Evolutionary conservation across 2,888 invertebrate genomes (phyloP).

Genomic region (Drosophila falleni): DNA sequence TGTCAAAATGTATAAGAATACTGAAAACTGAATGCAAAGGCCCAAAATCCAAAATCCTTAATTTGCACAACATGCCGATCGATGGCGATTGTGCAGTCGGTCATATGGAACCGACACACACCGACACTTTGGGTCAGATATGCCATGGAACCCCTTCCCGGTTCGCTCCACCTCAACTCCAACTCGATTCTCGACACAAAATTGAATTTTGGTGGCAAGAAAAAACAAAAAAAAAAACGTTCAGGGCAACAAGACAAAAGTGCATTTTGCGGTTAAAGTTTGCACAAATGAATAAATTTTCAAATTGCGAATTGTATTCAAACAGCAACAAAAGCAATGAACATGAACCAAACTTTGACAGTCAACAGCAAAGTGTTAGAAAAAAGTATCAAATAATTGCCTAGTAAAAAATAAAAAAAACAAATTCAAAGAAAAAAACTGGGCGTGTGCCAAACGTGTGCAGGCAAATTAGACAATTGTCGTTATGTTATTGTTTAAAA

Average conservation of each 20-base stretch:
- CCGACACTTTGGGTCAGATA: constrained; percentile 44
- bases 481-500: background rate
- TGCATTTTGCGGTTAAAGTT: constrained; percentile 66
- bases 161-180: background rate
- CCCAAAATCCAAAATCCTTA: constrained; percentile 59
- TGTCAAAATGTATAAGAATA: constrained; percentile 44
- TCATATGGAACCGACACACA: constrained; percentile 55
- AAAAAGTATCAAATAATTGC: constrained; percentile 49
- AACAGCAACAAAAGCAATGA: constrained; percentile 25
- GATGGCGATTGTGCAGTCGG: constrained; percentile 63
- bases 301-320: constrained; percentile 38
- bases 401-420: constrained; percentile 2
- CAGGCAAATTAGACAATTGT: constrained; percentile 52
- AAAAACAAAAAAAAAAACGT: constrained; percentile 23
- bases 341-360: constrained; percentile 51
- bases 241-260: constrained; percentile 56
- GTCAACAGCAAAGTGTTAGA: constrained; percentile 50
- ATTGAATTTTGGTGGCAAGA: constrained; percentile 40
- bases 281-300: constrained; percentile 47
- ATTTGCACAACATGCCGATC: constrained; percentile 60
- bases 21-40: constrained; percentile 25
- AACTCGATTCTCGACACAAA: constrained; percentile 21
- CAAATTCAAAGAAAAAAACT: constrained; percentile 30
- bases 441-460: constrained; percentile 46
- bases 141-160: constrained; percentile 1